Percentiles rank a stretch among this genome's conserved stretches.
Conservation (phyloP, 2,797 vertebrate genomes). For the Ceryle rudis region DNA sequence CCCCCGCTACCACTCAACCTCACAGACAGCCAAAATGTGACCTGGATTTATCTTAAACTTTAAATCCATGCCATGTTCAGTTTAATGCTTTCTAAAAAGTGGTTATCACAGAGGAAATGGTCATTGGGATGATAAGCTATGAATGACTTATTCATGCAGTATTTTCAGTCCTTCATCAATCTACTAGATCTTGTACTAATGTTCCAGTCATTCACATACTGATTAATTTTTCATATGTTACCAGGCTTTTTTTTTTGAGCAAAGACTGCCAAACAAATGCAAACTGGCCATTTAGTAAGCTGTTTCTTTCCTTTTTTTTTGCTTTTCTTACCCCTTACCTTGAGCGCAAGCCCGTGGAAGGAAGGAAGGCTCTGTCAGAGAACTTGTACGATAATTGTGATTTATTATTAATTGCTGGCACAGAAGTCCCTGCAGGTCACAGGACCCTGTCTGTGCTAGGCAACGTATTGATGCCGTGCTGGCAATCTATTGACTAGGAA, state of each 20-base stretch:
- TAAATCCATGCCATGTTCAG: not conserved
- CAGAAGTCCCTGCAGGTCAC: not conserved
- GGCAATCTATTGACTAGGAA: not conserved
- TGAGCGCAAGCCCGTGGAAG: constrained; percentile 48
- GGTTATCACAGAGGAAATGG: constrained; percentile 33
- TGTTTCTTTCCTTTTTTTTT: constrained; percentile 52
- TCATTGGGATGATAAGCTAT: constrained; percentile 42
- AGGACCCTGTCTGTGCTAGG: constrained; percentile 4
- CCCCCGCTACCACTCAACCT: not conserved
- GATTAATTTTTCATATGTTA: constrained; percentile 32
- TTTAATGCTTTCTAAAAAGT: constrained; percentile 37
- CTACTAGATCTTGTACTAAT: constrained; percentile 13
- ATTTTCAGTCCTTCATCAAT: constrained; percentile 20
- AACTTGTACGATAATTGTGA: constrained; percentile 30
- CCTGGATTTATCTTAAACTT: not conserved
- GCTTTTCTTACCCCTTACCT: constrained; percentile 57
- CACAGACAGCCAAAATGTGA: not conserved
- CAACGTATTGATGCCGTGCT: not conserved
- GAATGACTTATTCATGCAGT: constrained; percentile 55
- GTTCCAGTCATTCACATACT: not conserved
- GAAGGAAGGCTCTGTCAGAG: constrained; percentile 65
- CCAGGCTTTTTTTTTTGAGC: constrained; percentile 17
- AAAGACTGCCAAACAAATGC: constrained; percentile 28
- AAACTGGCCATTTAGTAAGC: constrained; percentile 5
- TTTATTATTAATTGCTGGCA: constrained; percentile 62